Base-by-base conservation (phyloP, 2,797 vertebrate species). In the Lacerta bilineata region DNA sequence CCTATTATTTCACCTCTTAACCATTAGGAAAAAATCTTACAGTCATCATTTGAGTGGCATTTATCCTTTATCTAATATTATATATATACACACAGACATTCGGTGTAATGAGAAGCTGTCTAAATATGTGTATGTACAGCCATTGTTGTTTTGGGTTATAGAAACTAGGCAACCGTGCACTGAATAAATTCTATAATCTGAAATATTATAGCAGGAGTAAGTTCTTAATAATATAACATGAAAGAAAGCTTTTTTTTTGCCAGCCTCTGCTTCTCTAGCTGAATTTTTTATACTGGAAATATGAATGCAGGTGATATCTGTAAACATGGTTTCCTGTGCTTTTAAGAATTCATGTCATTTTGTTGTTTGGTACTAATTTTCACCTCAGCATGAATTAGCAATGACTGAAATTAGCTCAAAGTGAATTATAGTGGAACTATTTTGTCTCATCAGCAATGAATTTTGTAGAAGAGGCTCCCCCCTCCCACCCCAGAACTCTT, bases 321-420 rank as follows among this genome's bases (percentile, higher is more conserved):
- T 91, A 90, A 92, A 88, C 93, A 91, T 92, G 88, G 96, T 93
- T 96, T 93, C 77, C 92, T 91, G 93, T 91, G 95, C 95, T 96
- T 96, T 97, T 95, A 92, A 95, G 94, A 96, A 96, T 90, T 95
- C 92, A 89, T 94, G 95, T 92, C 84, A 96, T 95, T 96, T 96
- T 97, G 92, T 96, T 94, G 80, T 95, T 96, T 97, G 96, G 97
- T 95, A 96, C 95, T 96, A 96, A 96, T 97, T 97, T 97, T 96
- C 96, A 94, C 93, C 95, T 90, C 94, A 96, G 95, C 95, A 89
- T 95, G 96, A 94, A 95, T 94, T 95, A 95, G 90, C 94, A 95
- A 92, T 93, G 95, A 96, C 96, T 96, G 94, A 96, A 97, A 97
- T 97, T 97, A 97, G 93, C 96, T 97, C 96, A 92, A 87, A 95